These are phyloP conservation scores for Mythimna ferrago DNA, from an alignment of 2,888 invertebrate species.

Conservation along the genomic window DNA sequence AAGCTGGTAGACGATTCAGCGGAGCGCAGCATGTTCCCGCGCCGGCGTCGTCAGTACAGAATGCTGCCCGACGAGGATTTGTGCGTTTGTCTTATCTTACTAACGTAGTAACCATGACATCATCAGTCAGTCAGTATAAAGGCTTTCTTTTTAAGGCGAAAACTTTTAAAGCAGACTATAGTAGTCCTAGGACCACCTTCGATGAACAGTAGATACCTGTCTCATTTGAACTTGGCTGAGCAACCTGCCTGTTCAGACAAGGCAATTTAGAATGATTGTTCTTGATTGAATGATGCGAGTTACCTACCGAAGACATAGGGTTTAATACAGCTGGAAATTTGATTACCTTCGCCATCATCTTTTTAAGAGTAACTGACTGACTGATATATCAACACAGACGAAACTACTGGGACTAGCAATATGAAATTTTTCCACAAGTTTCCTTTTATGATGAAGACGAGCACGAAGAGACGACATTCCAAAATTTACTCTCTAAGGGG, in stretches of 20 bases:
- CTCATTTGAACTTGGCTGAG: neutral
- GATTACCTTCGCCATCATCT: neutral
- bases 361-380: too few species aligned
- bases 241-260: neutral
- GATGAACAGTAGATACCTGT: neutral
- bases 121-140: neutral
- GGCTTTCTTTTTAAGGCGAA: neutral
- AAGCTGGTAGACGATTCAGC: slow-evolving; percentile 84
- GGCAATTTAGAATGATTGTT: neutral
- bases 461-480: too few species aligned
- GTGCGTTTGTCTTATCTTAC: slow-evolving; percentile 76
- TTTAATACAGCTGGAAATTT: neutral
- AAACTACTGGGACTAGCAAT: too few species aligned
- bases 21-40: slow-evolving; percentile 78
- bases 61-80: slow-evolving; percentile 85
- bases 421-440: too few species aligned
- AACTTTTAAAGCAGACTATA: neutral
- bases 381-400: too few species aligned
- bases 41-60: slow-evolving; percentile 84
- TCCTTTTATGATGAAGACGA: too few species aligned
- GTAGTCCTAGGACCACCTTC: neutral
- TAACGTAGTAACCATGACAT: neutral
- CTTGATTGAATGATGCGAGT: neutral
- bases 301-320: neutral
- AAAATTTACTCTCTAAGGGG: too few species aligned